These are phyloP conservation scores for Phaetusa simplex DNA, from an alignment of 2,113 vertebrate genomes.

Conservation along the genomic window DNA sequence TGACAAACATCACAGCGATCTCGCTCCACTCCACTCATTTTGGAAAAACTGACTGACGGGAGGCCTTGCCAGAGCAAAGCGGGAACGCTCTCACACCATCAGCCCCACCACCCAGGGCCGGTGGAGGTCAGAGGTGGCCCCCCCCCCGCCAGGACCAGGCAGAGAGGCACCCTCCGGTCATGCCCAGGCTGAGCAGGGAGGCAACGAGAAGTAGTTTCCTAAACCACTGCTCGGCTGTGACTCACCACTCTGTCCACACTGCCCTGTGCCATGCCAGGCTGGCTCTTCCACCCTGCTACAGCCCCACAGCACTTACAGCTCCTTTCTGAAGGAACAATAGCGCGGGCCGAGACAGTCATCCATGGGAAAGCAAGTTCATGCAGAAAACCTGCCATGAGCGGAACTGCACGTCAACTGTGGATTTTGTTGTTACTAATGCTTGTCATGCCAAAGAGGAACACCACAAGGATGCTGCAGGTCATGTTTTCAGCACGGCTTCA, in stretches of 20 bases:
- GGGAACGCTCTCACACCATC: background rate
- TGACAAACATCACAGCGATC: background rate
- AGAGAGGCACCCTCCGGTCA: background rate
- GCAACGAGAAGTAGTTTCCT: background rate
- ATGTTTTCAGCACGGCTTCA: background rate
- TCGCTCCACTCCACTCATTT: rapidly evolving
- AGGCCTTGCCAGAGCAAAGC: background rate
- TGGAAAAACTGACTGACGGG: background rate
- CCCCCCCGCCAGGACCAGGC: background rate
- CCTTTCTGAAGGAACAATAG: background rate
- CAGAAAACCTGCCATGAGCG: background rate
- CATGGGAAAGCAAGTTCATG: background rate
- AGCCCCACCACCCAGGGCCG: background rate
- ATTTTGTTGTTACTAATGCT: background rate
- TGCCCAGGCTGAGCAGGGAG: background rate
- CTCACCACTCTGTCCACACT: background rate
- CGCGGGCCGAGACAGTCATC: background rate
- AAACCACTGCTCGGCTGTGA: background rate
- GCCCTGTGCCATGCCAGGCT: background rate
- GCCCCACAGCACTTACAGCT: background rate
- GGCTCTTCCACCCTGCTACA: background rate
- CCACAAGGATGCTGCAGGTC: background rate
- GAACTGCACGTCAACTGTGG: background rate
- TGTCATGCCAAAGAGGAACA: background rate
- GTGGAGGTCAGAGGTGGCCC: background rate